Evolutionary conservation across 1,140 invertebrate species (phyloP), one percentile per base, ranked within the genome.

Genomic region (Lanistes nyassanus): DNA sequence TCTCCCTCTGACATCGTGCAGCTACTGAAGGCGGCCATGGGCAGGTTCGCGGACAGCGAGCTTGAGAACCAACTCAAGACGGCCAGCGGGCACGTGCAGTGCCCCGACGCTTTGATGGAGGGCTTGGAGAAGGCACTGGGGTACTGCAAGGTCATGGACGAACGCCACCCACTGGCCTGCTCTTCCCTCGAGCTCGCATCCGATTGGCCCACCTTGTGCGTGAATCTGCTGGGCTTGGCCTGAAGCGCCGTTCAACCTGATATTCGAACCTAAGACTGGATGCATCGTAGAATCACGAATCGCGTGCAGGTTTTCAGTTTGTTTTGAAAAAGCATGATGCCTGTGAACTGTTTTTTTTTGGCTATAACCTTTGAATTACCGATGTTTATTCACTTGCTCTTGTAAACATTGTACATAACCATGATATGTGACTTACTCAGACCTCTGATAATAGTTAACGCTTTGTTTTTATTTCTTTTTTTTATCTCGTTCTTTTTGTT

Each of bases 151-250:
- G 34, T 21, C 9, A 47, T 56, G 42, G 51, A 75, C 37, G 47
- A 39, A 13, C 62, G 55, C 42, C 64, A 75, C 47, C 74, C 74
- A 1, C 47, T 75, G 16, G 64, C 64, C 13, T 75, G 64, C 53
- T 37, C 37, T 36, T 51, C 62, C 23, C 29, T 75, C 29, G 74
- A 75, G 34, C 64, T 75, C n/a, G 74, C 60, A 19, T 42, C 42
- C 53, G 74, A 75, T 67, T 75, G 74, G 74, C 60, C 55, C 9
- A 51, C 74, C 21, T 23, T 68, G 11, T 42, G 26, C 23, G 64
- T 42, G 6, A 67, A 64, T 5, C n/a, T 75, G 64, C 36, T 75
- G 13, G 74, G 74, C 6, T 29, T 62, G n/a, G 34, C 31, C 26
- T 71, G 42, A 47, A 16, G 42, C 5, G 19, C 19, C 19, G 42